Evolutionary conservation across 1,140 invertebrate genomes (phyloP).

Genomic region (Tyrophagus putrescentiae): DNA sequence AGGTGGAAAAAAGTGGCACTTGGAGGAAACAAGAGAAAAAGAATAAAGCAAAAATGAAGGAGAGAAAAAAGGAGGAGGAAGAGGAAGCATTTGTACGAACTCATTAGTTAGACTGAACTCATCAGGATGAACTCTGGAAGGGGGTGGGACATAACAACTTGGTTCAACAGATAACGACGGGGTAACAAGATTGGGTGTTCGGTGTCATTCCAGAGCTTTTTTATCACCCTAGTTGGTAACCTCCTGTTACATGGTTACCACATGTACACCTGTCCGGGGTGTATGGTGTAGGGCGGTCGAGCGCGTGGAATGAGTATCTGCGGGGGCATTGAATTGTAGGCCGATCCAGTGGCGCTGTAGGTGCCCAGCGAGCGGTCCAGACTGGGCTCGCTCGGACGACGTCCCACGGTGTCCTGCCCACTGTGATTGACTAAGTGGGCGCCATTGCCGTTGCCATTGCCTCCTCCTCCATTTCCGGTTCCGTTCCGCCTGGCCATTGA

Average conservation of each 20-base stretch:
- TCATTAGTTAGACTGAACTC: no score
- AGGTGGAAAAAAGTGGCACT: background rate
- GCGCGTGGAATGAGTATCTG: conserved; percentile 25
- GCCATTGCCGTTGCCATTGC: background rate
- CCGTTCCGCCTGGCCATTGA: conserved; percentile 4
- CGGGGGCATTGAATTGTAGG: conserved; percentile 21
- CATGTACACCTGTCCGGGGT: conserved; percentile 24
- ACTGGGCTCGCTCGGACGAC: background rate
- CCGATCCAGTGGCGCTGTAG: background rate
- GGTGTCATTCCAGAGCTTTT: background rate
- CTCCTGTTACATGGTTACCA: conserved; percentile 18
- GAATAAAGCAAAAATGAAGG: background rate
- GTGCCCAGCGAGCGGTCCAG: conserved; percentile 15
- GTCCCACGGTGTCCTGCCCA: no score
- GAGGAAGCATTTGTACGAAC: no score
- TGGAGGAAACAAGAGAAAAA: no score
- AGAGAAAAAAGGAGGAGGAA: background rate
- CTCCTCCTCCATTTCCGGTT: background rate
- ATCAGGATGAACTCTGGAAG: no score
- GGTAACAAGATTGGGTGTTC: no score
- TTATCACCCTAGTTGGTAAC: background rate
- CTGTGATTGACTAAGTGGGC: no score
- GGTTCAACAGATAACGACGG: no score
- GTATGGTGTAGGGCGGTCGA: conserved; percentile 23
- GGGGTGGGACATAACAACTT: no score